Evolutionary conservation across 64 coral and sea anemone genomes (phyloP).

Genomic region (Porites australiensis): DNA sequence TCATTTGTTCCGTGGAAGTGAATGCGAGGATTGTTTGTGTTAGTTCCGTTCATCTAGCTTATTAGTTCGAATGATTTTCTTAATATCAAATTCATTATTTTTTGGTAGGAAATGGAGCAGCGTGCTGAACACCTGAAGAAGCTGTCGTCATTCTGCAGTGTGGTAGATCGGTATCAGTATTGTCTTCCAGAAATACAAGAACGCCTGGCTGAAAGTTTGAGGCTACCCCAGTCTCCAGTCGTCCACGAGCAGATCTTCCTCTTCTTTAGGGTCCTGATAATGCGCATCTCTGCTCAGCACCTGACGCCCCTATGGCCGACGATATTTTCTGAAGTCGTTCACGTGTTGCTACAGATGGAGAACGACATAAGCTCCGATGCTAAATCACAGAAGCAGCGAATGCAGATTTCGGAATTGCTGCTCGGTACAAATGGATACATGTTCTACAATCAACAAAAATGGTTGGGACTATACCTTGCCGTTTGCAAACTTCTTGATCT

Average conservation of each 20-base stretch:
- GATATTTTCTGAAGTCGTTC: conserved; percentile 92
- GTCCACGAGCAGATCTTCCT: conserved; percentile 98
- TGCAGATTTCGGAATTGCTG: conserved; percentile 86
- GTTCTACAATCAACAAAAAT: conserved; percentile 94
- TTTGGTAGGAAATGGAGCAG: conserved; percentile 95
- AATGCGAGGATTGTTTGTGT: too few relatives aligned
- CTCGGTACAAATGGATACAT: conserved; percentile 83
- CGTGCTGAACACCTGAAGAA: conserved; percentile 88
- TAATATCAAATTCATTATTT: neutral
- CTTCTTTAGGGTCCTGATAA: conserved; percentile 83
- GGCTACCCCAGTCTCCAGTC: conserved; percentile 86
- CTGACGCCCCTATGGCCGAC: conserved; percentile 95
- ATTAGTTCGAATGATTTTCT: too few relatives aligned
- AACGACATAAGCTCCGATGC: conserved; percentile 84
- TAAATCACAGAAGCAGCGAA: conserved; percentile 82
- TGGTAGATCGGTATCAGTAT: conserved; percentile 88
- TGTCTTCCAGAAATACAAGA: conserved; percentile 96
- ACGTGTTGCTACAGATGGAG: conserved; percentile 96
- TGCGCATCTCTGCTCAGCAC: conserved; percentile 94
- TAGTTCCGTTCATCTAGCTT: too few relatives aligned
- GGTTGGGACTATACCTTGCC: conserved; percentile 89
- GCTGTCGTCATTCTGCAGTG: conserved; percentile 94
- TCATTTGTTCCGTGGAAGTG: too few relatives aligned
- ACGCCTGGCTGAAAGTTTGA: conserved; percentile 91
- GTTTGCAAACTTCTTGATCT: conserved; percentile 96